phyloP scores from a whole-genome alignment of 64 coral and sea anemone genomes.

The Hydrozoanthus tunicans region DNA sequence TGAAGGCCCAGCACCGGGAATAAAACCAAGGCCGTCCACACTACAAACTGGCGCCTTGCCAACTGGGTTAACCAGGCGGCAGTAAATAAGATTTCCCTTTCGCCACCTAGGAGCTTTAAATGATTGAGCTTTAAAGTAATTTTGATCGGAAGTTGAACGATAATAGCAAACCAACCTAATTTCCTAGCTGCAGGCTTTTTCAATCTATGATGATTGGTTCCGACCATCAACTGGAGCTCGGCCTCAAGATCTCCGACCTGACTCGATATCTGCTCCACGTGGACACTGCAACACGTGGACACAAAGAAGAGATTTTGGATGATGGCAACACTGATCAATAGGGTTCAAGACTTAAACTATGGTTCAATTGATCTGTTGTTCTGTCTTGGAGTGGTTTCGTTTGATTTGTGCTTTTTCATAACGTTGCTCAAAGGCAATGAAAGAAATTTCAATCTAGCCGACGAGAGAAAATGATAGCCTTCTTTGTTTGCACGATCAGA shows the following conservation, averaged over 20 bases:
- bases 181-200: background rate
- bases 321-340: background rate
- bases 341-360: too few relatives aligned
- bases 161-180: background rate
- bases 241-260: constrained; percentile 41
- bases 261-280: background rate
- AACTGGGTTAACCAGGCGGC: too few relatives aligned
- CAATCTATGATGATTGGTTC: background rate
- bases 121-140: background rate
- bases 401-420: too few relatives aligned
- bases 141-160: background rate
- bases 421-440: too few relatives aligned
- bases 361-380: too few relatives aligned
- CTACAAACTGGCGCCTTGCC: too few relatives aligned
- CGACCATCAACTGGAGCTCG: constrained; percentile 11
- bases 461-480: too few relatives aligned
- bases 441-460: too few relatives aligned
- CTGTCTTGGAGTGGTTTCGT: too few relatives aligned
- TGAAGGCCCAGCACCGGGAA: too few relatives aligned
- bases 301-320: background rate
- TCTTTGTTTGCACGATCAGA: too few relatives aligned
- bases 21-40: too few relatives aligned
- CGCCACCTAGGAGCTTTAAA: background rate
- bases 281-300: background rate
- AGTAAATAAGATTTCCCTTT: background rate